Base-by-base conservation (phyloP, 2,888 invertebrate species). In the Malthinus seriepunctatus region DNA sequence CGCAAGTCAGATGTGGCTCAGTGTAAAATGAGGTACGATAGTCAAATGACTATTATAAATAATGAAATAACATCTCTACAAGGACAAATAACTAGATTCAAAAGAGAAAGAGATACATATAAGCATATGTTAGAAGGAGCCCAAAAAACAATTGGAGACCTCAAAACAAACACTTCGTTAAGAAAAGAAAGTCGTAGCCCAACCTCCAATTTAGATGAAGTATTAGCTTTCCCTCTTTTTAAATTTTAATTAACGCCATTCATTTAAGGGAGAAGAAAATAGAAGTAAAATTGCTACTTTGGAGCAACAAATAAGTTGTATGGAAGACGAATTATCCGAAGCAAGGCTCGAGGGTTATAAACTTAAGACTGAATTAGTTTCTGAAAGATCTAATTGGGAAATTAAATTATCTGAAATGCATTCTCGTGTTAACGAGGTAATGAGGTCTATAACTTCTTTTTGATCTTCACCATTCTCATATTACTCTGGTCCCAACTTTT, bases 291-390 rank as follows among this genome's bases (percentile, higher is more conserved):
- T 91, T 44, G 86, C 88, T 0, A 83, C 86, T 9, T 76, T 94
- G 62, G 93, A 94, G 73, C 90, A 93, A 72, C 91, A 94, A 78
- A 86, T 93, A 62, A 89, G 89, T 56, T 88, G 90, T 63, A 83
- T 95, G 71, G 94, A 95, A 74, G 95, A 95, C 76, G 93, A 95
- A 74, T 80, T 95, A 32, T 91, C 93, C 37, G 93, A 95, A 74
- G 84, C 93, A 0, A 84, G 91, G 51, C 78, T 95, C 51, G 90
- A 93, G 71, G 84, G 88, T 11, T 93, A 93, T 34, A 89, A 91
- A 73, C 81, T 92, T 1, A 93, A 91, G 79, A 93, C 94, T 0
- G 94, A 95, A 77, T 82, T 94, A n/a, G 88, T 93, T 34, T 93
- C 94, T 34, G 94, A 95, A 76, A 86, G 89, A 60, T 93, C 93